Conservation (phyloP, 2,888 invertebrate species). For the Arrhopalites spinosus region DNA sequence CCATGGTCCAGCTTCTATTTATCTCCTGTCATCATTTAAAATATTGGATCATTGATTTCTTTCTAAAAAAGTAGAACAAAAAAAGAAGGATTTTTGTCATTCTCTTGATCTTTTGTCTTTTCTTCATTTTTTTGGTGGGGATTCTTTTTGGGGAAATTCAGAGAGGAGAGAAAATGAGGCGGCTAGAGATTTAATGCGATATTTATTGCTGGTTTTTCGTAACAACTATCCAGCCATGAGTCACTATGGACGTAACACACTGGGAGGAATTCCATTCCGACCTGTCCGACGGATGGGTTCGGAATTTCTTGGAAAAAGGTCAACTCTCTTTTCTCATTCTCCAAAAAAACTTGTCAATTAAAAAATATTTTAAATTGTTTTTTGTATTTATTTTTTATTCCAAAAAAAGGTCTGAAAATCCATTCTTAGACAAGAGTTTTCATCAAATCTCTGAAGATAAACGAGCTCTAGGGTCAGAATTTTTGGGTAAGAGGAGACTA, state of each 20-base stretch:
- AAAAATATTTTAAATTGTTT: too few species aligned
- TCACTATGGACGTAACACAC: conserved; percentile 17
- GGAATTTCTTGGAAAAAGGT: conserved; percentile 55
- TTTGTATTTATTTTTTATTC: too few species aligned
- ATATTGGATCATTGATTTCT: too few species aligned
- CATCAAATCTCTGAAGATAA: neutral
- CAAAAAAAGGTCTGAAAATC: conserved; percentile 1
- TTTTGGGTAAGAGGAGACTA: conserved; percentile 48
- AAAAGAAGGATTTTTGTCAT: neutral
- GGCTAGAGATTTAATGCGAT: conserved; percentile 32
- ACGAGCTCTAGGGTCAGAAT: conserved; percentile 46
- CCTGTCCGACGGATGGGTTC: conserved; percentile 53
- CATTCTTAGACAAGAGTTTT: neutral
- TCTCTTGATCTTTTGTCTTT: neutral
- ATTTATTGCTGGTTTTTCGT: conserved; percentile 20
- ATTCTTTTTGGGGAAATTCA: neutral
- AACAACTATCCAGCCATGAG: conserved; percentile 19
- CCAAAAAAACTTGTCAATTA: neutral
- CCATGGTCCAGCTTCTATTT: too few species aligned
- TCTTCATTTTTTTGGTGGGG: neutral
- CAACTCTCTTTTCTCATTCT: neutral
- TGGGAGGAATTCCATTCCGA: conserved; percentile 43
- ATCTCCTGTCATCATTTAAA: too few species aligned
- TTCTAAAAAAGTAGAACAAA: too few species aligned
- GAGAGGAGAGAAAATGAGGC: conserved; percentile 29